Evolutionary conservation across 2,797 vertebrate genomes (phyloP).

Genomic region (Prunella strophiata): DNA sequence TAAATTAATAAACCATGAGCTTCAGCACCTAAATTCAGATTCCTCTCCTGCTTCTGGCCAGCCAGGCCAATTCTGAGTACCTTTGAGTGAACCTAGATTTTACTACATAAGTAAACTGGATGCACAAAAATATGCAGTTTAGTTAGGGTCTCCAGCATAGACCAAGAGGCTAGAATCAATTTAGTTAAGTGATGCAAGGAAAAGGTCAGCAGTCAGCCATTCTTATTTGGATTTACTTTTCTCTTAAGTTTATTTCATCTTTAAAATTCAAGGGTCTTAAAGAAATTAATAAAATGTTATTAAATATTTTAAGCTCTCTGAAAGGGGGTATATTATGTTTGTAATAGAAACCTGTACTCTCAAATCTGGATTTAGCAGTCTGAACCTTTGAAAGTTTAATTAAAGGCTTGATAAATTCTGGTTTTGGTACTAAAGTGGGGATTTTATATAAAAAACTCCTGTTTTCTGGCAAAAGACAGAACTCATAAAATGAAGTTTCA

Average conservation of each 20-base stretch:
- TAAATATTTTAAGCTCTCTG: neutral
- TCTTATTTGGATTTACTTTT: neutral
- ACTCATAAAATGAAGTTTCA: neutral
- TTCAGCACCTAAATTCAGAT: neutral
- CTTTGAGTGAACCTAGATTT: neutral
- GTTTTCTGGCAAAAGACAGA: neutral
- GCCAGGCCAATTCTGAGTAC: neutral
- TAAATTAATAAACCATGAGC: neutral
- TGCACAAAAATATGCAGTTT: neutral
- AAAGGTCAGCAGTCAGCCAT: neutral
- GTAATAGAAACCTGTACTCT: neutral
- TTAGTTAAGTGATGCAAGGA: neutral
- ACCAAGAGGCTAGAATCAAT: neutral
- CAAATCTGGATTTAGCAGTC: neutral
- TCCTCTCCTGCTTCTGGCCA: neutral
- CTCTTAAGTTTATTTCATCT: neutral
- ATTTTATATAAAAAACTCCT: neutral
- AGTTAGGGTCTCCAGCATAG: neutral
- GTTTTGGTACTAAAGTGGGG: neutral
- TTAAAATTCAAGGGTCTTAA: neutral
- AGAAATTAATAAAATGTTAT: neutral
- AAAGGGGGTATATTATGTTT: neutral
- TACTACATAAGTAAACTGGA: neutral
- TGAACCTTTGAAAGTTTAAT: neutral
- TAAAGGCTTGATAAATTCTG: neutral